Evolutionary conservation across 2,797 vertebrate species (phyloP).

Genomic region (Cottoperca gobio): DNA sequence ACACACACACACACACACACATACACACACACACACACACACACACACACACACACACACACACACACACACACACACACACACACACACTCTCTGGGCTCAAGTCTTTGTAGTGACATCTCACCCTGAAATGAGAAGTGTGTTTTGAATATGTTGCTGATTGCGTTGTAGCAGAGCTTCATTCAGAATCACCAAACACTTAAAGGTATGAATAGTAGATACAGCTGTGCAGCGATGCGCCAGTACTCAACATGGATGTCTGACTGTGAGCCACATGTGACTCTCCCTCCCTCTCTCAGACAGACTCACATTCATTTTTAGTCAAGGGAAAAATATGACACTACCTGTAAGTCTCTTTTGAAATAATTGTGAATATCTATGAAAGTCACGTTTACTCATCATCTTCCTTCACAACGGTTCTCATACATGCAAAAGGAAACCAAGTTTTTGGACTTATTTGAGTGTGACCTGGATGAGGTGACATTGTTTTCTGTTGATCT

Average conservation of each 20-base stretch:
- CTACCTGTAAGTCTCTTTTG: constrained; percentile 6
- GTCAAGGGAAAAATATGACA: constrained; percentile 22
- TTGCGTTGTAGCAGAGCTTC: neutral
- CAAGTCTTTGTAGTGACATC: neutral
- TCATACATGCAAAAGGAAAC: neutral
- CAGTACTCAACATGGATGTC: neutral
- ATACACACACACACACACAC: constrained; percentile 3
- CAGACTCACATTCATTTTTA: constrained; percentile 20
- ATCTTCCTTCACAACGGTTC: neutral
- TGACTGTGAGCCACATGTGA: constrained; percentile 11
- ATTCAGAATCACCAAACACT: neutral
- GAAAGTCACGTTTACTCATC: constrained; percentile 14
- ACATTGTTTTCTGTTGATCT: constrained; percentile 30
- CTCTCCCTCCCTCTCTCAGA: neutral
- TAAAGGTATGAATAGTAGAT: constrained; percentile 1
- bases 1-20: neutral
- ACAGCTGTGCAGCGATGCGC: neutral
- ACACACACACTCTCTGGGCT: neutral
- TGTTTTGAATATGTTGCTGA: constrained; percentile 33
- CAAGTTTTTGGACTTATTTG: neutral
- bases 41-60: neutral
- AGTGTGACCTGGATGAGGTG: constrained; percentile 11
- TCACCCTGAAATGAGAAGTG: neutral
- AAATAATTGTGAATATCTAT: constrained; percentile 25
- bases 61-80: neutral